Evolutionary conservation across 1,140 invertebrate genomes (phyloP), one percentile per base, ranked within the genome.

Genomic region (Penaeus indicus): DNA sequence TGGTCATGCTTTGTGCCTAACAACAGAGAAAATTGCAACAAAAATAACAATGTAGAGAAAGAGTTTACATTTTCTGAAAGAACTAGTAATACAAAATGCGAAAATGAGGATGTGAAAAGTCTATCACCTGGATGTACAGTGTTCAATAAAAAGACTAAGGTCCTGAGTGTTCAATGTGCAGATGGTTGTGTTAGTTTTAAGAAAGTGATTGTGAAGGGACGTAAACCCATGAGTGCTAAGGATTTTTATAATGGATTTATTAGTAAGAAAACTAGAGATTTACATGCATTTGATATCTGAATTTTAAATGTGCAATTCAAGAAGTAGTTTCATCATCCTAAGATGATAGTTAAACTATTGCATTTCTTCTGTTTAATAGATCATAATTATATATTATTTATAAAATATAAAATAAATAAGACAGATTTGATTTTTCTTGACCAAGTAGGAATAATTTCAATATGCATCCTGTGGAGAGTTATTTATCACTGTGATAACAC

Each of bases 181-280:
- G 77, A 89, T 72, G 84, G 84, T 38, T 91, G 82, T 27, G 85
- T 91, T 25, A 83, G 72, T 42, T 91, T 91, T 61, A 67, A 79
- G 25, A n/a, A 72, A 27, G 84, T 91, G 32, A n/a, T 84, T 62
- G 22, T 91, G 21, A 89, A 87, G 25, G 88, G 88, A 10, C 60
- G 78, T 47, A 91, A 88, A 87, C 64, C 67, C 64, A 91, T 91
- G 90, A 91, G 47, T 87, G 88, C 90, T 4, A 63, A 86, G 11
- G 90, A 91, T 22, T 91, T 91, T 80, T 84, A 89, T 61, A 91
- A 89, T 79, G 90, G 90, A 22, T 91, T 89, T 61, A 85, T 91
- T 1, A 84, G 67, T 69, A 91, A 91, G 87, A 75, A 88, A 27
- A 25, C 86, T 60, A 83, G 75, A 64, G 61, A 88, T 62, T 47